Evolutionary conservation across 2,113 vertebrate genomes (phyloP), one percentile per base, ranked within the genome.

Genomic region (Agapornis roseicollis): DNA sequence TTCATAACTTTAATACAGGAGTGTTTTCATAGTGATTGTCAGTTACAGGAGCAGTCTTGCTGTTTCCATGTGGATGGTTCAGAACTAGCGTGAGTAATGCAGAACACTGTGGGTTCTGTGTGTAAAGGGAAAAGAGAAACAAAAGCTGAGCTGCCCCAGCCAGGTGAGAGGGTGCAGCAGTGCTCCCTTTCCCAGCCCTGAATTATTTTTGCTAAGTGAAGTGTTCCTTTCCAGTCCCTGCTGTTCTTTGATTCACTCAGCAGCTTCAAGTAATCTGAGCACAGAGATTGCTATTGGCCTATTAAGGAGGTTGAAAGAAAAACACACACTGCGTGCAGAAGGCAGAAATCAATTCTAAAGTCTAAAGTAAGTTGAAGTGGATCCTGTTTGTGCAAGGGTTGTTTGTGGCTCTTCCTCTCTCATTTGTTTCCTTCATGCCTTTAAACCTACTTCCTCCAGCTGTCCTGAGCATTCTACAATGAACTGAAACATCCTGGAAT

Each of bases 391-490:
- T 80, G 37, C 50, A 53, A 79, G 88, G 76, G 52, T 95, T 74
- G 47, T 93, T 85, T 89, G 68, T 61, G 83, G 47, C 73, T 93
- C 60, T 73, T 74, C 23, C 20, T 82, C 66, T 76, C 81, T 91
- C 68, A 14, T 83, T 84, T 82, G 80, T 94, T 96, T 96, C 91
- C 96, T 95, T 87, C 55, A 13, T 95, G 93, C 70, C 74, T 94
- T 83, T 89, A 79, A 94, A 91, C 63, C 28, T 68, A 60, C 72
- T 97, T 97, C 95, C 94, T 95, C 77, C 89, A 91, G 84, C 95
- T 96, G 94, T 86, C 85, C 89, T 41, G 9, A 83, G 78, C 83
- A 72, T 92, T 90, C 82, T 93, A 53, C 94, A 96, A 37, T 70
- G 49, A 78, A 41, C 61, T 90, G 86, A 73, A 80, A 82, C 83